Evolutionary conservation across 2,888 invertebrate genomes (phyloP).

Genomic region (Anticlea derivata): DNA sequence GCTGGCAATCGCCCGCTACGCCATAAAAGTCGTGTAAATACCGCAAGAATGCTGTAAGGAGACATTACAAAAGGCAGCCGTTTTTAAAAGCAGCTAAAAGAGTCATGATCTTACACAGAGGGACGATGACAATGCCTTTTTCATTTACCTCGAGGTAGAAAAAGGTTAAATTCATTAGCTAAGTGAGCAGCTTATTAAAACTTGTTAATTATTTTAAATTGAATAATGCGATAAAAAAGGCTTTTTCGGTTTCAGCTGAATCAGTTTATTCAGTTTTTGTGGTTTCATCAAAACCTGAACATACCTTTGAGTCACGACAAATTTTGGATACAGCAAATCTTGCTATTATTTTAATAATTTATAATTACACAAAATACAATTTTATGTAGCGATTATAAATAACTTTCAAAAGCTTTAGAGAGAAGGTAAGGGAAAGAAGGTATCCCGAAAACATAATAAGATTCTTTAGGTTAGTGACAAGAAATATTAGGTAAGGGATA

Average conservation of each 20-base stretch:
- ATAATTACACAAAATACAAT: too few species aligned
- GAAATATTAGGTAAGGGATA: too few species aligned
- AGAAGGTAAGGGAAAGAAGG: too few species aligned
- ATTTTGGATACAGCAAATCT: neutral
- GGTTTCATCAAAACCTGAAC: neutral
- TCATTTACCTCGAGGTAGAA: constrained; percentile 18
- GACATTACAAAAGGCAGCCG: constrained; percentile 6
- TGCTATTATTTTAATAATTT: too few species aligned
- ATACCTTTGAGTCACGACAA: neutral
- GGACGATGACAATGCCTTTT: constrained; percentile 16
- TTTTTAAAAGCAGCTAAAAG: constrained; percentile 6
- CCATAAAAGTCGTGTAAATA: too few species aligned
- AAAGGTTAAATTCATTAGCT: constrained; percentile 35
- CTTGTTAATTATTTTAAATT: constrained; percentile 26
- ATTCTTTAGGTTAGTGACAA: too few species aligned
- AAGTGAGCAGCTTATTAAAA: constrained; percentile 29
- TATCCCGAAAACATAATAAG: too few species aligned
- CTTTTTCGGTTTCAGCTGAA: neutral
- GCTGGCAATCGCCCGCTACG: too few species aligned
- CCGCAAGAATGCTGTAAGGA: neutral
- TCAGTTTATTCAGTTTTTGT: neutral
- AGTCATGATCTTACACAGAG: constrained; percentile 6
- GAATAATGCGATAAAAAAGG: constrained; percentile 20
- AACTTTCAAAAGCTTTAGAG: too few species aligned
- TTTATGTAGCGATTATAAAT: too few species aligned